Base-by-base conservation (phyloP, 2,113 vertebrate species). In the Saguinus midas region DNA sequence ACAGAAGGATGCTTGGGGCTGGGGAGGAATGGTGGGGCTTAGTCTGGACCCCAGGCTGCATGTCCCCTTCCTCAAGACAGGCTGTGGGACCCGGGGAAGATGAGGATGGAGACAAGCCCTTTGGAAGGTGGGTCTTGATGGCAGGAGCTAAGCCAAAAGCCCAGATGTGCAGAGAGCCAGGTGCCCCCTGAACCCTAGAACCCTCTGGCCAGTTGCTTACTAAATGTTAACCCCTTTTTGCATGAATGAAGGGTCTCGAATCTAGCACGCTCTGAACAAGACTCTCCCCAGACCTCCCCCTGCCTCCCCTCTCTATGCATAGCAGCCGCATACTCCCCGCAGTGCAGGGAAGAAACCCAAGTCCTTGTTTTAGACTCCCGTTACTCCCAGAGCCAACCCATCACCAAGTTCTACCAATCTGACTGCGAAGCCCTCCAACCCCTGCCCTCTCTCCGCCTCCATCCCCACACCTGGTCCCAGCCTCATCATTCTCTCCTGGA, bases 101-200 rank as follows among this genome's bases (percentile, higher is more conserved):
- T 68, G 7, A 64, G n/a, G 40, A 5, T 6, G 70, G 58, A 45
- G 35, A 32, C 4, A 6, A 52, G 27, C 16, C 35, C 37, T 91
- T 75, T 8, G 68, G 21, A 48, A 35, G 13, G 6, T 11, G 21
- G 1, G 8, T 7, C 27, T 10, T 21, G 5, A 29, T 6, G 0
- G 5, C 21, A 11, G 29, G 58, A 35, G n/a, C 64, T 32, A 21
- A 17, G 27, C n/a, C 1, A 9, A 8, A 55, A 20, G 23, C 55
- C 29, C 1, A 0, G 0, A 14, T 2, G 8, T 40, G 14, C 13
- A 1, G 52, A 48, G 50, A 8, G 27, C 27, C 68, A 50, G 48
- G 23, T 45, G 48, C 23, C 58, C 78, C 61, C 29, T 1, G n/a
- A 79, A 72, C 52, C 64, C 61, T 37, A 79, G 78, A 21, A 18